Conservation (phyloP, 2,113 vertebrate species). For the Muscicapa adusta region DNA sequence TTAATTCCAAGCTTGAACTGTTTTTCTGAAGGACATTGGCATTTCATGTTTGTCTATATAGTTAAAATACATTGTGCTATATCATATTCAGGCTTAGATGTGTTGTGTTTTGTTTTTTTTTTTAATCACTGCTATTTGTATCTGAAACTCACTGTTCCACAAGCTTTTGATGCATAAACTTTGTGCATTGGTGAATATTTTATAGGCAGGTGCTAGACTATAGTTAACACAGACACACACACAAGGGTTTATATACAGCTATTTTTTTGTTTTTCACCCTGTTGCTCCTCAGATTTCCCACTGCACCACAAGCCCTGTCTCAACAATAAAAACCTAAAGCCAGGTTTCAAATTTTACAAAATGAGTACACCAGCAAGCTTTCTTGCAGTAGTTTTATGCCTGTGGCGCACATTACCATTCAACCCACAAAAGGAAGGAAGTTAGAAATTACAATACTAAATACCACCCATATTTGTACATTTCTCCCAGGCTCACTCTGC, state of each 20-base stretch:
- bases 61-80: background rate
- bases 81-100: background rate
- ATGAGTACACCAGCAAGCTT: background rate
- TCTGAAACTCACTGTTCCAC: background rate
- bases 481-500: background rate
- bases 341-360: background rate
- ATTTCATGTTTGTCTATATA: background rate
- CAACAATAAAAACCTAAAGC: background rate
- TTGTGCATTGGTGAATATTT: background rate
- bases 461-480: background rate
- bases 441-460: background rate
- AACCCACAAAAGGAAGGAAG: constrained; percentile 40
- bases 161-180: background rate
- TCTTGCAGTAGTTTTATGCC: background rate
- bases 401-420: background rate
- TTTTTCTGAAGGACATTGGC: background rate
- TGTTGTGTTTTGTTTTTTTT: background rate
- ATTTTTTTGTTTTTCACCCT: background rate
- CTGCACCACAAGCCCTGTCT: background rate
- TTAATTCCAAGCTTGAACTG: background rate
- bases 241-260: background rate
- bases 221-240: background rate
- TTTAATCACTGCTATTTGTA: background rate
- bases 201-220: background rate
- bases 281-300: background rate